phyloP scores from a whole-genome alignment of 2,888 invertebrate species.

The Drosophila glabriapex region DNA sequence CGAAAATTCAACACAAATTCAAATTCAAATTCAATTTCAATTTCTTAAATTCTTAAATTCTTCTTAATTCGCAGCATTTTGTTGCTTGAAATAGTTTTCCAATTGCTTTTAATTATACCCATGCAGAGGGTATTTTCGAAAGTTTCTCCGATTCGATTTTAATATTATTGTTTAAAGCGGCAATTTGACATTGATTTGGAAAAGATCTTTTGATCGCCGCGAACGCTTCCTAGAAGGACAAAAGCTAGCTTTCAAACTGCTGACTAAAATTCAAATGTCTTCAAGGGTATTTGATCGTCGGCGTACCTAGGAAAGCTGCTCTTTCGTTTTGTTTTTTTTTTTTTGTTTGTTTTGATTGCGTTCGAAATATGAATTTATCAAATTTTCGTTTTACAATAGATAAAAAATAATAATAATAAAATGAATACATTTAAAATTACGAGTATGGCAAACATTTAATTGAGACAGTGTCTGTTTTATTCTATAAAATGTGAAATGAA shows the following conservation, averaged over 20 bases:
- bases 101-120: not conserved
- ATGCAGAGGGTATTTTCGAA: not conserved
- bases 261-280: too few species aligned
- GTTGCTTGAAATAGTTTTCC: not conserved
- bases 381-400: not conserved
- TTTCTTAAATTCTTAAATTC: constrained; percentile 4
- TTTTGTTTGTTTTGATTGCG: too few species aligned
- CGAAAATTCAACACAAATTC: constrained; percentile 23
- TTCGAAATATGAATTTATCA: not conserved
- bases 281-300: not conserved
- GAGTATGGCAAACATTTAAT: constrained; percentile 56
- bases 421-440: constrained; percentile 31
- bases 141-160: not conserved
- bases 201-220: not conserved
- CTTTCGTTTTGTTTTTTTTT: not conserved
- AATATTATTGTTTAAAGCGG: not conserved
- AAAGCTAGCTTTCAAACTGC: not conserved
- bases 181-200: not conserved
- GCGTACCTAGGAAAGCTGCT: not conserved
- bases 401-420: not conserved
- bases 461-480: constrained; percentile 11
- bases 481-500: constrained; percentile 14
- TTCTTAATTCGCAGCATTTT: not conserved
- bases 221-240: not conserved
- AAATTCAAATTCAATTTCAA: constrained; percentile 14